Evolutionary conservation across 1,140 invertebrate genomes (phyloP).

Genomic region (Protaetia brevitarsis): DNA sequence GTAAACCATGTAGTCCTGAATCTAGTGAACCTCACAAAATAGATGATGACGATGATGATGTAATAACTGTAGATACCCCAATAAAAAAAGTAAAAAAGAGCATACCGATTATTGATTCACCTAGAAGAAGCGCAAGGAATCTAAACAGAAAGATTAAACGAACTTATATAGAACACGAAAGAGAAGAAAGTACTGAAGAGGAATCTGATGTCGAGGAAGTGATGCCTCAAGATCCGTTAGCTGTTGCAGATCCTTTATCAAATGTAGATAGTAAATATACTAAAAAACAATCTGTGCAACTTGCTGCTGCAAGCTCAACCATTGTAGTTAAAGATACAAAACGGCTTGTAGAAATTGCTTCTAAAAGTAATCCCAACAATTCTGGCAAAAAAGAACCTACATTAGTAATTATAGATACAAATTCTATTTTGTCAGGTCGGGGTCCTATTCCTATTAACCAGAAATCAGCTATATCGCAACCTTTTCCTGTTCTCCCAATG

Average conservation of each 20-base stretch:
- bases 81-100: conserved; percentile 52
- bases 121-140: conserved; percentile 30
- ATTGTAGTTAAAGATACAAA: conserved; percentile 74
- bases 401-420: conserved; percentile 75
- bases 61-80: conserved; percentile 50
- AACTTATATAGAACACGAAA: conserved; percentile 56
- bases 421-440: conserved; percentile 65
- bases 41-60: conserved; percentile 52
- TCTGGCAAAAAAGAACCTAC: conserved; percentile 70
- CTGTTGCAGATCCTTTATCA: conserved; percentile 45
- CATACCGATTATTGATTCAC: conserved; percentile 45
- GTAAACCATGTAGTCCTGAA: conserved; percentile 33
- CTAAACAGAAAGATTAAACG: conserved; percentile 18
- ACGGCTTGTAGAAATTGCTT: conserved; percentile 66
- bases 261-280: not conserved
- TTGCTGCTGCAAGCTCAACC: conserved; percentile 48
- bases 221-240: conserved; percentile 64
- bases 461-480: conserved; percentile 29
- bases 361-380: conserved; percentile 45
- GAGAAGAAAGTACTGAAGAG: conserved; percentile 48
- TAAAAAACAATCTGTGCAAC: conserved; percentile 11
- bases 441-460: conserved; percentile 58
- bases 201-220: conserved; percentile 68
- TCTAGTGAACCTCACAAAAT: conserved; percentile 2
- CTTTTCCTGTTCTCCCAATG: conserved; percentile 52